Evolutionary conservation across 1,140 invertebrate species (phyloP).

Genomic region (Sminthurinus signatus): DNA sequence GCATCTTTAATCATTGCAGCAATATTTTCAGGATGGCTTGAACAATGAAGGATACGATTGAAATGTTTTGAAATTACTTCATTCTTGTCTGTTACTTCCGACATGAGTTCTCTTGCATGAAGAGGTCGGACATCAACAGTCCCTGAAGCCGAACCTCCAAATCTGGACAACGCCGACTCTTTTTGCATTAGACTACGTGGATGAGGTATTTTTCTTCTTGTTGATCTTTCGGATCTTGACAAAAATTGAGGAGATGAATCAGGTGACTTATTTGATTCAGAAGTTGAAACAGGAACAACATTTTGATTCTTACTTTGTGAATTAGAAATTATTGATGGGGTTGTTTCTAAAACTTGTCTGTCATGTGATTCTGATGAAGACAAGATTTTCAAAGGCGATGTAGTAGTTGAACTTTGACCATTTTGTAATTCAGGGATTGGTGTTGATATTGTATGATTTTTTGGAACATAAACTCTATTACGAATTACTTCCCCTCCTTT

Average conservation of each 20-base stretch:
- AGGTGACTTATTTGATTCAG: not conserved
- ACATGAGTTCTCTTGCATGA: not conserved
- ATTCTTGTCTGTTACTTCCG: not conserved
- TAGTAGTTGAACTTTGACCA: slow-evolving; percentile 9
- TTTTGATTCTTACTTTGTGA: too few species aligned
- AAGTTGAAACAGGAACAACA: not conserved
- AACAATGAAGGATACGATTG: slow-evolving; percentile 28
- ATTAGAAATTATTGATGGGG: not conserved
- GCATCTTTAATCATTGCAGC: slow-evolving; percentile 14
- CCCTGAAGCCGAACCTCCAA: not conserved
- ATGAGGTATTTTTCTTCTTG: slow-evolving; percentile 28
- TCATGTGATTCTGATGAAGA: too few species aligned
- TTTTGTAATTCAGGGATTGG: not conserved
- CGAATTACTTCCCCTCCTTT: slow-evolving; percentile 10
- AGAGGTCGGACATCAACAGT: not conserved
- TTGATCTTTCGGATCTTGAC: not conserved
- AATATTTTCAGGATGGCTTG: slow-evolving; percentile 24
- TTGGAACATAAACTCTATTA: slow-evolving; percentile 32
- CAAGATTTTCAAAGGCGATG: not conserved
- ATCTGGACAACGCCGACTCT: slow-evolving; percentile 10
- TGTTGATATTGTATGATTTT: not conserved
- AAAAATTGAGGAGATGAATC: not conserved
- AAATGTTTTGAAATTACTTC: slow-evolving; percentile 18
- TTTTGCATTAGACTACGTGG: slow-evolving; percentile 30
- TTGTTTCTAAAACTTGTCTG: not conserved